A percentile compares a stretch with the other conserved stretches of the same genome.
These are phyloP conservation scores for Pelecanoides urinatrix DNA, from an alignment of 2,113 vertebrate genomes.

Conservation along the genomic window DNA sequence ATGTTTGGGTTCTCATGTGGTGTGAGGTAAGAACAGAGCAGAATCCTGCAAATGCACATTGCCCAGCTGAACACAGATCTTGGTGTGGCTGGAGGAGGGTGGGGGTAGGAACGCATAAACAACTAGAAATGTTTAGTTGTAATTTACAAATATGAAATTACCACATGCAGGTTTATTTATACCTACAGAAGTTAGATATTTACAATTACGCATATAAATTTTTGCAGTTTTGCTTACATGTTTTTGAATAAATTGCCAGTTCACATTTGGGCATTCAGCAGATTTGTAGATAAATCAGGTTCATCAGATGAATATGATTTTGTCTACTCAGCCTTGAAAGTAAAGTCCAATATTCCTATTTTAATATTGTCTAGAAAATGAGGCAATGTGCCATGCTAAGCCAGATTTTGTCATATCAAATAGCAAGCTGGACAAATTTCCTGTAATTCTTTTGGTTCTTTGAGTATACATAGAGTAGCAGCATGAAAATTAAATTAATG, in stretches of 20 bases:
- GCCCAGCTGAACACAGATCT: neutral
- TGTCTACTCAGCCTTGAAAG: neutral
- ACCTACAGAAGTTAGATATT: neutral
- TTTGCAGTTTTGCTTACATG: neutral
- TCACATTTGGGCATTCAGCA: neutral
- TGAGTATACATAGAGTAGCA: neutral
- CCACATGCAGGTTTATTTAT: neutral
- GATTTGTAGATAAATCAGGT: neutral
- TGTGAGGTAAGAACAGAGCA: neutral
- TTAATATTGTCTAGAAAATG: neutral
- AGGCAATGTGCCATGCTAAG: neutral
- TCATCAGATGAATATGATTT: neutral
- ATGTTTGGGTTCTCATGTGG: neutral
- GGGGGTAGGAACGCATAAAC: neutral
- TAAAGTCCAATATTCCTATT: neutral
- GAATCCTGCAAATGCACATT: neutral
- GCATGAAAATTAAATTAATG: neutral
- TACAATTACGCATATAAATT: neutral
- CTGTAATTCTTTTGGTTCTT: neutral
- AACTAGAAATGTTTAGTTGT: neutral
- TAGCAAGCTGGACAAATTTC: neutral
- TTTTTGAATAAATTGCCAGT: neutral
- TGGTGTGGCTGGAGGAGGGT: neutral
- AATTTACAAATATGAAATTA: neutral
- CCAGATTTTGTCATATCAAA: neutral